Evolutionary conservation across 2,888 invertebrate genomes (phyloP).

Genomic region (Thelaira solivaga): DNA sequence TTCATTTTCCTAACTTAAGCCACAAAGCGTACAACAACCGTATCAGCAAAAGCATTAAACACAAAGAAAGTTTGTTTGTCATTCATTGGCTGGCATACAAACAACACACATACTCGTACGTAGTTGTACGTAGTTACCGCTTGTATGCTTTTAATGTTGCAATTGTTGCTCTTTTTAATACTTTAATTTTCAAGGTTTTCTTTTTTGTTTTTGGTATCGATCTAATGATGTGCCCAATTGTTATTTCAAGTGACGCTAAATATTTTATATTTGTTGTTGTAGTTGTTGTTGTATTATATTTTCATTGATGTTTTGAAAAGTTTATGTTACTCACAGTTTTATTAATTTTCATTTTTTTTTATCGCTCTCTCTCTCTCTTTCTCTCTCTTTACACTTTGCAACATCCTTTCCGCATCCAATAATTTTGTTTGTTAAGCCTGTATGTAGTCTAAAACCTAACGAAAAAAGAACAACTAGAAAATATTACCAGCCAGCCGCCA

Average conservation of each 20-base stretch:
- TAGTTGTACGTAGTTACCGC: not conserved
- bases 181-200: slow-evolving; percentile 11
- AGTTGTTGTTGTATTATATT: slow-evolving; percentile 43
- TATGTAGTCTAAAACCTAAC: too few relatives aligned
- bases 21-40: not conserved
- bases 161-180: slow-evolving; percentile 6
- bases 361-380: not conserved
- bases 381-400: not conserved
- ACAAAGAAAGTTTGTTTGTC: slow-evolving; percentile 49
- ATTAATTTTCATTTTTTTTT: slow-evolving; percentile 51
- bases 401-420: not conserved
- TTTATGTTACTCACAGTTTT: slow-evolving; percentile 62
- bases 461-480: not conserved
- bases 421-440: not conserved
- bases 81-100: slow-evolving; percentile 35
- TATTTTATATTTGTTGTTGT: slow-evolving; percentile 21
- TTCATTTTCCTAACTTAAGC: not conserved
- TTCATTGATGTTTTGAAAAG: slow-evolving; percentile 60
- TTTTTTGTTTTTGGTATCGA: slow-evolving; percentile 45
- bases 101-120: not conserved
- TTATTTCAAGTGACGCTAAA: slow-evolving; percentile 47
- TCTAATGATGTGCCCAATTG: slow-evolving; percentile 63
- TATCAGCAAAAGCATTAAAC: not conserved
- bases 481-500: slow-evolving; percentile 39
- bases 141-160: slow-evolving; percentile 35